Base-by-base conservation (phyloP, 2,888 invertebrate genomes). In the Epirrhoe alternata region DNA sequence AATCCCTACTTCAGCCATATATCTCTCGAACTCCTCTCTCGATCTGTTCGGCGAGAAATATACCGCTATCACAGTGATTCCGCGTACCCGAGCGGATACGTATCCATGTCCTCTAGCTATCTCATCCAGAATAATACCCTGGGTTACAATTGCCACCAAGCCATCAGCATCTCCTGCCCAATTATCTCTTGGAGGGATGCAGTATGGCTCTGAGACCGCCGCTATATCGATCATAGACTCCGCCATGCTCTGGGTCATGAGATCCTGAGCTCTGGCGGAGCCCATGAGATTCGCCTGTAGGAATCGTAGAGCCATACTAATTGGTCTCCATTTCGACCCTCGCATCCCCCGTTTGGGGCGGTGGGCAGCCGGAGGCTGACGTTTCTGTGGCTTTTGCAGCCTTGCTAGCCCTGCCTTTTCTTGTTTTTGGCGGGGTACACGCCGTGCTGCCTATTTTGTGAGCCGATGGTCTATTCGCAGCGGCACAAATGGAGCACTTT, bases 251-350 rank as follows among this genome's bases (percentile, higher is more conserved):
- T 64, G 64, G 1, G 53, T 2, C 33, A 68, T 16, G 0, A 68
- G 38, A 14, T 68, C 61, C 30, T 64, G 68, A n/a, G 68, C 68
- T 6, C 31, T 24, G 14, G 62, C 66, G 35, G 52, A 61, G 55
- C 65, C 59, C 35, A 62, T 65, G 30, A 69, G 14, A 14, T 69
- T 69, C 30, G 56, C 56, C 57, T 69, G 68, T 3, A 69, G 59
- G n/a, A 65, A 35, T 5, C 7, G 8, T 1, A 14, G 47, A 8
- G 30, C 47, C 14, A 42, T 56, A 35, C 33, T 47, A 49, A 47
- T 14, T 47, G 1, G 5, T 14, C 5, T 5, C 31, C 14, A n/a
- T 45, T 2, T 24, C 24, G 3, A 24, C 24, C 30, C 5, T n/a
- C n/a, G 12, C 47, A 14, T 31, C 47, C 57, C 50, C 50, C 50